Evolutionary conservation across 2,113 vertebrate species (phyloP), one percentile per base, ranked within the genome.

Genomic region (Bucco capensis): DNA sequence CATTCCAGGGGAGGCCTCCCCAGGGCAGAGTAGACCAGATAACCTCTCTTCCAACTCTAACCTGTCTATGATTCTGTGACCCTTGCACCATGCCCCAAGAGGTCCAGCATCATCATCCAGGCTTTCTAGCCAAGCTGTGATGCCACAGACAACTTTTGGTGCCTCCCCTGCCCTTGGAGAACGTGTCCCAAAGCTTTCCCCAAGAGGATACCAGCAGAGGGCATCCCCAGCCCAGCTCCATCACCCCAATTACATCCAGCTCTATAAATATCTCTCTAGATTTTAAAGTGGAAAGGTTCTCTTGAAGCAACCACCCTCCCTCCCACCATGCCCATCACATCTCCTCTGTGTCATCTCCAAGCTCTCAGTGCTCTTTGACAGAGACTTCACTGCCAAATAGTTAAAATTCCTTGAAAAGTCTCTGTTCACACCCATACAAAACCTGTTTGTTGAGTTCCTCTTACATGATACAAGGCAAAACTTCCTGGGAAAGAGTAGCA

Each of bases 351-450:
- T 12, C 21, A 1, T 1, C 8, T 4, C 2, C 37, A 1, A 15
- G 38, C n/a, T 1, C 27, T 0, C 4, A 0, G 22, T 2, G 22
- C 4, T 0, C 28, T 67, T 46, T 4, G 2, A 6, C 7, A 12
- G 46, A 2, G 19, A 2, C 5, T 46, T 15, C 4, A 18, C 31
- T 0, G 3, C 44, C 71, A 9, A 65, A 77, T 60, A 42, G 17
- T 65, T 54, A 2, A 30, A 49, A 23, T 21, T 30, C 46, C 58
- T 71, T 15, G 42, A 25, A 31, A 73, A 50, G 12, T 21, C 44
- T 6, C 61, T 1, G 10, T 3, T 31, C 67, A 14, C 47, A 2
- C 82, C 88, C 75, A 3, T 4, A 4, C 25, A 7, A 28, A 80
- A 56, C 61, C 40, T 31, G 69, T 80, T 85, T 17, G 6, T 10